These are phyloP conservation scores for Apostichopus leukothele DNA, from an alignment of 53 echinoderm and acorn worm genomes.

Conservation along the genomic window DNA sequence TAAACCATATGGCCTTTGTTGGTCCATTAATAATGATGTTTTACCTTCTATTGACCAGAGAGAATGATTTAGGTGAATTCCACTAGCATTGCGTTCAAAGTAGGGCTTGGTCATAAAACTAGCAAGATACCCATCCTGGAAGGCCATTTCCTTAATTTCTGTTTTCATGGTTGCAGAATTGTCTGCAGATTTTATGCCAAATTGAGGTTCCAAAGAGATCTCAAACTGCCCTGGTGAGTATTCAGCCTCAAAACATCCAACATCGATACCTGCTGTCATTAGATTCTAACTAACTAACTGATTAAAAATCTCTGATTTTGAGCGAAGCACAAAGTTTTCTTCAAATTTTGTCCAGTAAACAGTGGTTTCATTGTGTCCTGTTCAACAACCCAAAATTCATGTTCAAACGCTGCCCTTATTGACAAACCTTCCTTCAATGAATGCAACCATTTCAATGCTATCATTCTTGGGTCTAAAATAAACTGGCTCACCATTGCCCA, in stretches of 20 bases:
- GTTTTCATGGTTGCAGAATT: slow-evolving; percentile 54
- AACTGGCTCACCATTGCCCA: background rate
- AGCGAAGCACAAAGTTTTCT: slow-evolving; percentile 55
- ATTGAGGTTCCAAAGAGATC: slow-evolving; percentile 54
- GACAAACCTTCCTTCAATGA: slow-evolving; percentile 59
- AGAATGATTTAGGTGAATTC: slow-evolving; percentile 63
- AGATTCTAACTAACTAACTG: background rate
- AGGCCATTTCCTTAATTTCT: slow-evolving; percentile 67
- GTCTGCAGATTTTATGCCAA: slow-evolving; percentile 67
- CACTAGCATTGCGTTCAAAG: slow-evolving; percentile 27
- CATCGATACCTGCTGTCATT: slow-evolving; percentile 49
- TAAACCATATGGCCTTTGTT: slow-evolving; percentile 32
- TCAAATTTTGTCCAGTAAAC: slow-evolving; percentile 51
- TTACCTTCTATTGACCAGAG: slow-evolving; percentile 61
- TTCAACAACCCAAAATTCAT: slow-evolving; percentile 81
- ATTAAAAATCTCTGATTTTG: slow-evolving; percentile 34
- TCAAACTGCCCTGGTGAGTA: slow-evolving; percentile 53
- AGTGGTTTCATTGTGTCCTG: slow-evolving; percentile 63
- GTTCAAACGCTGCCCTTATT: slow-evolving; percentile 74
- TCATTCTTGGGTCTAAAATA: background rate
- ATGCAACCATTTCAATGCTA: slow-evolving; percentile 65
- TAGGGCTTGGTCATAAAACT: slow-evolving; percentile 71
- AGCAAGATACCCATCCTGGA: slow-evolving; percentile 57
- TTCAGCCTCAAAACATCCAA: slow-evolving; percentile 57
- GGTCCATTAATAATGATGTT: slow-evolving; percentile 44